phyloP scores from a whole-genome alignment of 2,888 invertebrate species.

The Sphaerophoria rueppellii region DNA sequence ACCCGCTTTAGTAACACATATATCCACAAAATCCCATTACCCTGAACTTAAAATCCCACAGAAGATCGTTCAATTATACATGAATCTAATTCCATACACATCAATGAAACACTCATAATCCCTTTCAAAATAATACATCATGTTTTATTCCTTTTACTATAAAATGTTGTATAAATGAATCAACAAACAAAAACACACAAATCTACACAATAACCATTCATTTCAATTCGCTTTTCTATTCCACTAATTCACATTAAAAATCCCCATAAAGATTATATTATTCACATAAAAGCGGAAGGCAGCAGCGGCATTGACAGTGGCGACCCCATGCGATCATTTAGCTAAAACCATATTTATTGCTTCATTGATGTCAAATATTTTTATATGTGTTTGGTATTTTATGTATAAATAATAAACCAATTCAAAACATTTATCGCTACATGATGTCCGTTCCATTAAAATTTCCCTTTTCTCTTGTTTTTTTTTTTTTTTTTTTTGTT shows the following conservation, averaged over 20 bases:
- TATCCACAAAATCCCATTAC: too few species aligned
- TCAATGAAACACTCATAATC: neutral
- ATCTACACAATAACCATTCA: constrained; percentile 20
- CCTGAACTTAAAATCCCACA: too few species aligned
- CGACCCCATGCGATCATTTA: constrained; percentile 35
- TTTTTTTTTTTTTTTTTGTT: too few species aligned
- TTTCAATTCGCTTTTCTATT: constrained; percentile 27
- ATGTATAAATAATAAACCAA: constrained; percentile 40
- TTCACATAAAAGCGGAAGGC: neutral
- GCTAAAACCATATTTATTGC: constrained; percentile 56
- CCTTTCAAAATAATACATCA: constrained; percentile 9
- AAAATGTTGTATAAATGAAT: neutral
- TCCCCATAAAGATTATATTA: constrained; percentile 43
- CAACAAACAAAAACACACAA: neutral
- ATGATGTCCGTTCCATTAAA: constrained; percentile 69
- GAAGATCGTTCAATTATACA: too few species aligned
- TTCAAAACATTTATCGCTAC: constrained; percentile 57
- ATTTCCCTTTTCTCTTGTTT: neutral
- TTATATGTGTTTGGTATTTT: constrained; percentile 4
- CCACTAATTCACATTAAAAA: constrained; percentile 53
- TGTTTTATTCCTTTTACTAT: constrained; percentile 10
- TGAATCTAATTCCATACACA: too few species aligned
- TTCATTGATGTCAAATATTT: constrained; percentile 48
- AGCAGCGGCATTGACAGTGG: neutral
- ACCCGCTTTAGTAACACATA: too few species aligned